A percentile compares a stretch with the other conserved stretches of the same genome.
Conservation (phyloP, 2,797 vertebrate species). For the Euphonia xanthogaster region DNA sequence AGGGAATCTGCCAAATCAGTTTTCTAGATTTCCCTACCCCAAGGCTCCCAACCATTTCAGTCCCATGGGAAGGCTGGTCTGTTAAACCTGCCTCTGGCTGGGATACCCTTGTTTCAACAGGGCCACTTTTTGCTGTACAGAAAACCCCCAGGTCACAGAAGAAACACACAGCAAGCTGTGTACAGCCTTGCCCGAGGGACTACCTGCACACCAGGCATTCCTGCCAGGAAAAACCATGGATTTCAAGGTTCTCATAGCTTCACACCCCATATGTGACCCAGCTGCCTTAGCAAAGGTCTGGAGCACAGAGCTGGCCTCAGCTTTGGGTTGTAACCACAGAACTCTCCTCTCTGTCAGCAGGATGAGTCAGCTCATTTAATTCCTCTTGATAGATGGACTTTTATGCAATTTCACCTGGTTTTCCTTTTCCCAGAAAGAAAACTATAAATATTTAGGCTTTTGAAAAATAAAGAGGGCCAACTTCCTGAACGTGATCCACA, state of each 20-base stretch:
- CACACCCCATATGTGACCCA: background rate
- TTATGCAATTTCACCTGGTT: conserved; percentile 26
- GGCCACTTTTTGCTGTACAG: background rate
- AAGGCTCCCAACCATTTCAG: background rate
- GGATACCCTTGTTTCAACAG: background rate
- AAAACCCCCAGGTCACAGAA: background rate
- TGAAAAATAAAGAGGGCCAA: conserved; percentile 45
- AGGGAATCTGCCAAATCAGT: background rate
- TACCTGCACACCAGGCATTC: background rate
- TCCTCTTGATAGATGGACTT: conserved; percentile 38
- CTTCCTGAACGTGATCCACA: conserved; percentile 5
- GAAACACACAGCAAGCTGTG: background rate
- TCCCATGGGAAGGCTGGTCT: background rate
- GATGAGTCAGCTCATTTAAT: conserved; percentile 37
- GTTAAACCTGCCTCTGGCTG: background rate
- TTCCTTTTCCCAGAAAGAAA: conserved; percentile 56
- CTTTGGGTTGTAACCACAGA: background rate
- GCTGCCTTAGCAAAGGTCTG: conserved; percentile 12
- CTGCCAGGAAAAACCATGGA: background rate
- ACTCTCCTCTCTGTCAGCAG: background rate
- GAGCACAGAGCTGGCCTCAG: background rate
- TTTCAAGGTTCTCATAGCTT: background rate
- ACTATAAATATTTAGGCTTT: conserved; percentile 45
- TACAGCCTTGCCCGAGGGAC: background rate
- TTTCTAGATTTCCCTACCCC: background rate